Evolutionary conservation across 92 coral and sea anemone genomes (phyloP).

Genomic region (Zoanthus sociatus): DNA sequence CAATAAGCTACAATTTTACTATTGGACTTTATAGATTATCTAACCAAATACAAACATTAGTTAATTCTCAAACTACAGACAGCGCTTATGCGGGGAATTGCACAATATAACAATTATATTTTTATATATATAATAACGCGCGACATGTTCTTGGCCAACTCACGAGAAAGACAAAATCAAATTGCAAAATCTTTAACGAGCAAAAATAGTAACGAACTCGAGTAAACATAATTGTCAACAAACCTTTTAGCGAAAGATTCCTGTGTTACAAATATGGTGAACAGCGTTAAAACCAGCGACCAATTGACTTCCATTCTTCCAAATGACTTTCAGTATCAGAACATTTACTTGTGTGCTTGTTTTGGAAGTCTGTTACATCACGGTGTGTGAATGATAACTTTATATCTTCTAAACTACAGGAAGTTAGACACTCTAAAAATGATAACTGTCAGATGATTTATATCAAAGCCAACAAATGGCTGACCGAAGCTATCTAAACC

Average conservation of each 20-base stretch:
- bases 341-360: background rate
- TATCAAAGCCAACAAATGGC: background rate
- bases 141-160: no score
- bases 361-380: background rate
- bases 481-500: background rate
- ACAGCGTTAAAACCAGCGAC: background rate
- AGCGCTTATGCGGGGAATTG: no score
- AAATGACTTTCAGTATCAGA: background rate
- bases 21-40: no score
- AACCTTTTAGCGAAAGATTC: constrained; percentile 26
- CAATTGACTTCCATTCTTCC: constrained; percentile 11
- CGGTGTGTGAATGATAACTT: background rate
- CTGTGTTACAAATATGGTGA: background rate
- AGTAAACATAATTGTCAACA: background rate
- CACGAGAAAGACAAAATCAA: no score
- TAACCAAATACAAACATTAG: no score
- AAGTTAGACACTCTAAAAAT: background rate
- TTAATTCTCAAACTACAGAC: no score
- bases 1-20: no score
- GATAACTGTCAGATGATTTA: no score
- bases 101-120: no score
- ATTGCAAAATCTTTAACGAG: background rate
- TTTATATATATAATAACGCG: no score
- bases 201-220: background rate
- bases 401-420: background rate